These are phyloP conservation scores for Oceanodroma leucorhoa DNA, from an alignment of 2,797 vertebrate species.

Conservation along the genomic window DNA sequence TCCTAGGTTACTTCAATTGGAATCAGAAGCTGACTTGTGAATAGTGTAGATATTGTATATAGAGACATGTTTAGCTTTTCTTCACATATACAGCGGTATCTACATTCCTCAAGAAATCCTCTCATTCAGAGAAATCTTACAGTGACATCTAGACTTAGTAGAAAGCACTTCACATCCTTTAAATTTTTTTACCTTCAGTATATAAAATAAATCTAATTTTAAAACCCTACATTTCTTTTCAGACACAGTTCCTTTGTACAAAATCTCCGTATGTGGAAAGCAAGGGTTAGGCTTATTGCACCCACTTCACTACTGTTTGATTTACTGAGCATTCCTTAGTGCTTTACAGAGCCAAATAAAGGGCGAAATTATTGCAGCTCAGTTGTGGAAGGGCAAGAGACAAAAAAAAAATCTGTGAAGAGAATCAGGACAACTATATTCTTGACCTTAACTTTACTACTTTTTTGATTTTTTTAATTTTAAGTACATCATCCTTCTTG, in stretches of 20 bases:
- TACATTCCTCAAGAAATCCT: constrained; percentile 4
- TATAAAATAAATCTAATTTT: constrained; percentile 43
- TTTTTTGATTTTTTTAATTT: neutral
- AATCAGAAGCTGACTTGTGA: constrained; percentile 36
- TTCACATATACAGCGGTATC: neutral
- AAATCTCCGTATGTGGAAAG: neutral
- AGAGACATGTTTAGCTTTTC: neutral
- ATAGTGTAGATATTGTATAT: neutral
- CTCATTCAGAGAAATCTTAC: constrained; percentile 43
- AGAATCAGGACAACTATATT: neutral
- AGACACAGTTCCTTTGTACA: neutral
- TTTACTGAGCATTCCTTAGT: constrained; percentile 2
- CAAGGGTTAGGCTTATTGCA: neutral
- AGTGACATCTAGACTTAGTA: neutral
- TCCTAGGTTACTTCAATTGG: constrained; percentile 15
- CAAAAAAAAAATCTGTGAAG: neutral
- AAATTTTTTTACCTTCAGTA: neutral
- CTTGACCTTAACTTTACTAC: neutral
- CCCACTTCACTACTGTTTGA: constrained; percentile 12
- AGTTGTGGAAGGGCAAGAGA: neutral
- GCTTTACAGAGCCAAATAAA: constrained; percentile 11
- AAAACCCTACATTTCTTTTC: constrained; percentile 28
- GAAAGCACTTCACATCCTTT: constrained; percentile 8
- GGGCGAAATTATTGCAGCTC: neutral
- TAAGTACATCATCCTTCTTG: neutral